phyloP scores from a whole-genome alignment of 35 echinoderm and acorn worm species.

The Holothuria glaberrima region DNA sequence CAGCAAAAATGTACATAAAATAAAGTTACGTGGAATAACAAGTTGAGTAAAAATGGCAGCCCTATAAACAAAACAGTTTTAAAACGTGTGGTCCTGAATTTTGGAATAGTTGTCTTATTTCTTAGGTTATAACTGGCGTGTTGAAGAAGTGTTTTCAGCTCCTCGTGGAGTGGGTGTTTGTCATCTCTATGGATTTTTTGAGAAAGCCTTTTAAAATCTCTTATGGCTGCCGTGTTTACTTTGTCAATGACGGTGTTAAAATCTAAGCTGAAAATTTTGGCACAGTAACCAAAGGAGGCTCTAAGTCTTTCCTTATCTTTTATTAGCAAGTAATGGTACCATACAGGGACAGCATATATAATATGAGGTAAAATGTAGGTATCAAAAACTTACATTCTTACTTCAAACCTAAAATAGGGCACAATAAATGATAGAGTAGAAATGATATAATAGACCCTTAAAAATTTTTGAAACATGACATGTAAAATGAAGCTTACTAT shows the following conservation, averaged over 20 bases:
- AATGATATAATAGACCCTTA: conserved; percentile 7
- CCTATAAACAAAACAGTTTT: too few relatives aligned
- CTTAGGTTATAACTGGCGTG: too few relatives aligned
- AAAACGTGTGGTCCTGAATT: too few relatives aligned
- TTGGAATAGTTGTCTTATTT: too few relatives aligned
- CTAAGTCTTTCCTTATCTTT: conserved; percentile 13
- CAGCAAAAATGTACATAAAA: too few relatives aligned
- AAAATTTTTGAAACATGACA: conserved; percentile 26
- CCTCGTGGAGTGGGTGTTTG: neutral
- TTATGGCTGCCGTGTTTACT: neutral
- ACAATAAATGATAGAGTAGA: conserved; percentile 42
- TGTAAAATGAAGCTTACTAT: neutral
- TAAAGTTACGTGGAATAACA: too few relatives aligned
- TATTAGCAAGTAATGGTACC: neutral
- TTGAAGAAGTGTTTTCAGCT: neutral
- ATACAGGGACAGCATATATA: neutral
- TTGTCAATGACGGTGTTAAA: neutral
- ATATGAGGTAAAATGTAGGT: neutral
- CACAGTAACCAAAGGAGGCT: neutral
- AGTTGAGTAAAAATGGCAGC: too few relatives aligned
- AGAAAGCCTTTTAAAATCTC: neutral
- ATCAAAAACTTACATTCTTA: neutral
- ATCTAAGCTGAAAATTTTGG: neutral
- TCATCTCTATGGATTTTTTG: neutral
- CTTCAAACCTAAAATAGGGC: conserved; percentile 16